Percentiles rank a stretch among this genome's conserved stretches.
Conservation (phyloP, 2,888 invertebrate species). For the Heteromyza rotundicornis region DNA sequence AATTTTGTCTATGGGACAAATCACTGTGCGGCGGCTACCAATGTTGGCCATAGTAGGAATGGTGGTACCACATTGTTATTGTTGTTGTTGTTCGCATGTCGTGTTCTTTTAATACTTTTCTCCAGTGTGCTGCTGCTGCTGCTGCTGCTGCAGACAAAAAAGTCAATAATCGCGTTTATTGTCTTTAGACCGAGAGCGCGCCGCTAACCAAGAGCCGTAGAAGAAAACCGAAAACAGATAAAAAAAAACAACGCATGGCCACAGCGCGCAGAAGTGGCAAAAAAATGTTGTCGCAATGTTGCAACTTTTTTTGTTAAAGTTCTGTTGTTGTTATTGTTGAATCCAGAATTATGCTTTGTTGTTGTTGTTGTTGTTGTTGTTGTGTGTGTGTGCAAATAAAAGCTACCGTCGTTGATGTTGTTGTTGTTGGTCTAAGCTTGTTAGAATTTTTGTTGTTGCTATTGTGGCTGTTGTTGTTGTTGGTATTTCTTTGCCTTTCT, state of each 20-base stretch:
- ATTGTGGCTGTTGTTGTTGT: slow-evolving; percentile 3
- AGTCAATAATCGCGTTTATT: slow-evolving; percentile 55
- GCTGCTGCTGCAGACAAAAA: slow-evolving; percentile 27
- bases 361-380: neutral
- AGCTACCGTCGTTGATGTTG: neutral
- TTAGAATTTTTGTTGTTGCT: slow-evolving; percentile 10
- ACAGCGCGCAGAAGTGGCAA: slow-evolving; percentile 9
- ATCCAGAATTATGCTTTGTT: neutral
- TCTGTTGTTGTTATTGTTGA: slow-evolving; percentile 7
- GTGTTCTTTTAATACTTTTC: neutral
- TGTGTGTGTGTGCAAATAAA: neutral
- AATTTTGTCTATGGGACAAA: no score
- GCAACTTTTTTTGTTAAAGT: slow-evolving; percentile 17
- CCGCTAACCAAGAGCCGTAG: neutral
- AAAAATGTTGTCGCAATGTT: slow-evolving; percentile 15
- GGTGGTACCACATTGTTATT: neutral
- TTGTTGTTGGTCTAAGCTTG: slow-evolving; percentile 17
- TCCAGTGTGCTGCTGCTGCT: no score
- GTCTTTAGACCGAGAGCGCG: slow-evolving; percentile 35
- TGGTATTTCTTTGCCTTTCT: no score
- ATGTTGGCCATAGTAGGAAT: neutral
- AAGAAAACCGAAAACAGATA: slow-evolving; percentile 1
- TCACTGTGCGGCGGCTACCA: neutral
- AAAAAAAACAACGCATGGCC: no score
- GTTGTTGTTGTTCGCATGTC: slow-evolving; percentile 5